Evolutionary conservation across 2,113 vertebrate species (phyloP), one percentile per base, ranked within the genome.

Genomic region (Macheiramphus alcinus): DNA sequence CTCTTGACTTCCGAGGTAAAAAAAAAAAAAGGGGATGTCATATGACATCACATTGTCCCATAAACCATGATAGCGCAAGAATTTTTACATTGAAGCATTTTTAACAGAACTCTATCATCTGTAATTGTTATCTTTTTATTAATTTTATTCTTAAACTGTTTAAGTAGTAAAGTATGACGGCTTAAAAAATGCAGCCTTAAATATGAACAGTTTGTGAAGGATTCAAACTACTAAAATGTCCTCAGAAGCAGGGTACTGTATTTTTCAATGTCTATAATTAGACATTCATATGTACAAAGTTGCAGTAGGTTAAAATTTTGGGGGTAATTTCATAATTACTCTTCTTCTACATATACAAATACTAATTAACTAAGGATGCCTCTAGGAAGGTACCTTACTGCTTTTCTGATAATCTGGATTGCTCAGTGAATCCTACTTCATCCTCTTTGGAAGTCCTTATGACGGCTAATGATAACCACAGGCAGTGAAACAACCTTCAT

Each of bases 61-160:
- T 50, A 45, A 90, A 68, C 6, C 7, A 58, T 22, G 20, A 63
- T 10, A 47, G 26, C 0, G 0, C 3, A n/a, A 63, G 7, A 3
- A 50, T 43, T 55, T 73, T 87, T 87, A 78, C 19, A 13, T 2
- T 62, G 16, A 48, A 67, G 22, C 8, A 27, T 67, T 86, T 89
- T 56, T 50, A 93, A 56, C 13, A 50, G 4, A 56, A 48, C 10
- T 63, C 9, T 29, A 18, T 74, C 3, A 63, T 25, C 19, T 63
- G 13, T 68, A 70, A 70, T 26, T 1, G 6, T 15, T 74, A 73
- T 27, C 1, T 68, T 67, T 72, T 43, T 18, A 45, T 34, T 74
- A 68, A 26, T 42, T 47, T 63, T 55, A 56, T 70, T 81, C 26
- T 68, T 62, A 62, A 75, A 47, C 2, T 13, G 2, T 70, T 68